Base-by-base conservation (phyloP, 2,113 vertebrate genomes). In the rat (Rattus norvegicus) region DNA sequence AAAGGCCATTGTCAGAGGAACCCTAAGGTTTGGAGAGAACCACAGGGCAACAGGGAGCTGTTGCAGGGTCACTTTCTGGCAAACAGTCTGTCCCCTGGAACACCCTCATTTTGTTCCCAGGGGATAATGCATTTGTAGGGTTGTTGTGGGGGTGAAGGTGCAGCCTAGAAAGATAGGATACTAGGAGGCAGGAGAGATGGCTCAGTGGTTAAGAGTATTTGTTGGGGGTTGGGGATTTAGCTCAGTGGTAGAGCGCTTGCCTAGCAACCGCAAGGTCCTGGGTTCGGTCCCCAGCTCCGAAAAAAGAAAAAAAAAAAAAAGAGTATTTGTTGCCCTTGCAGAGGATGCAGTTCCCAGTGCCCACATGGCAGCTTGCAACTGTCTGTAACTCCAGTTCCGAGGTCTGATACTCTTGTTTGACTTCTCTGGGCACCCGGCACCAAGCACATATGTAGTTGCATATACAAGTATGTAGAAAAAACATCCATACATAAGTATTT, bases 81-180 rank as follows among this genome's bases (percentile, higher is more conserved):
- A 61, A 85, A 69, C n/a, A n/a, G 5, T 43, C 47, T 30, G 7
- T 76, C 73, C 88, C 59, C 12, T 92, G 39, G 72, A 86, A 69
- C 47, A 63, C 5, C 59, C 61, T 39, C 72, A 5, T 39, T 89
- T 76, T 72, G 36, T 95, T 85, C 54, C 43, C 26, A 36, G 24
- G 14, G 76, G 47, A 92, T 54, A 83, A 72, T 56, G 67, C 49
- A 79, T 85, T 92, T 95, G n/a, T 65, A 49, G 19, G 69, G 85
- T 81, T 13, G 0, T n/a, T 79, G 85, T 52, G 22, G 19, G 80
- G 87, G 13, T 80, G 73, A 90, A 43, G 75, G 80, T 4, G 6
- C 43, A 43, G n/a, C 30, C 28, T 73, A 24, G 92, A 89, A 89
- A 52, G 20, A 83, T 69, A 49, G 4, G 39, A 54, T 61, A 65